phyloP scores from a whole-genome alignment of 2,113 vertebrate species.

The Alligator sinensis region DNA sequence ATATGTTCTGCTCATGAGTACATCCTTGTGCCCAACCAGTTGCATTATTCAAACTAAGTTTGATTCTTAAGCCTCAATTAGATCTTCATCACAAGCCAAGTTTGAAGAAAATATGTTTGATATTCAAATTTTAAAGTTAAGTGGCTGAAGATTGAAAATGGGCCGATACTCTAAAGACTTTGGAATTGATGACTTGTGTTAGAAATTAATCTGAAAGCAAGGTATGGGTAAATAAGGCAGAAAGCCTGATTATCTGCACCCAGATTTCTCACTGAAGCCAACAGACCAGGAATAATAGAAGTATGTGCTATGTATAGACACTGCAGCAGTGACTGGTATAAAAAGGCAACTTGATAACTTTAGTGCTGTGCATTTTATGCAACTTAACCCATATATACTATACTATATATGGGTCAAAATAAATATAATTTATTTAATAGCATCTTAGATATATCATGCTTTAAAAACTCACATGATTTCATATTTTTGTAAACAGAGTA shows the following conservation, averaged over 20 bases:
- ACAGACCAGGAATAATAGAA: neutral
- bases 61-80: neutral
- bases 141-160: neutral
- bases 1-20: neutral
- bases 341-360: neutral
- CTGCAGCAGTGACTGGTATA: neutral
- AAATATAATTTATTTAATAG: neutral
- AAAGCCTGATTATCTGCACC: neutral
- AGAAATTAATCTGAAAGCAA: neutral
- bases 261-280: neutral
- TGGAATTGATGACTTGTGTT: neutral
- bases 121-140: neutral
- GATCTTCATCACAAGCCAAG: neutral
- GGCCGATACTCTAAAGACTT: neutral
- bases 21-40: neutral
- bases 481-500: neutral
- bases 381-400: neutral
- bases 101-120: neutral
- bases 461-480: neutral
- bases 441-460: neutral
- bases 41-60: neutral
- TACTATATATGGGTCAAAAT: neutral
- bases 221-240: neutral
- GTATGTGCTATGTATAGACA: neutral
- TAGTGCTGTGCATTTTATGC: neutral